These are phyloP conservation scores for Drosophila monieri DNA, from an alignment of 2,888 invertebrate species.

Conservation along the genomic window DNA sequence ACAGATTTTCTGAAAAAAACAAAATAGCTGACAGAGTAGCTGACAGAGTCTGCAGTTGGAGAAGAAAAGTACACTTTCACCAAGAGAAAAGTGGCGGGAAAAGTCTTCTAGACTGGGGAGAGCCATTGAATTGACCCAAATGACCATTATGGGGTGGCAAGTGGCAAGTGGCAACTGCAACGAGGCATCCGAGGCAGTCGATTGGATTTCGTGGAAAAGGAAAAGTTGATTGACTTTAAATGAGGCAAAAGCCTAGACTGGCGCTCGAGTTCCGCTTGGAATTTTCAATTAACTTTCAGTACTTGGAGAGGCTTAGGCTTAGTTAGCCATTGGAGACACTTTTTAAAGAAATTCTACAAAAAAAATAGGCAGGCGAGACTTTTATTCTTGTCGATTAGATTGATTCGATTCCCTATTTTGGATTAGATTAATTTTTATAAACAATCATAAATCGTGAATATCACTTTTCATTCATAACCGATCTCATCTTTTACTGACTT, in stretches of 20 bases:
- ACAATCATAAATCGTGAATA: slow-evolving; percentile 11
- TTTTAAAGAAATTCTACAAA: too few relatives aligned
- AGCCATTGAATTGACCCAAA: slow-evolving; percentile 77
- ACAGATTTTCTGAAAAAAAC: slow-evolving; percentile 2
- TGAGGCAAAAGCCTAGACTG: too few relatives aligned
- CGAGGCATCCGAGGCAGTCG: slow-evolving; percentile 8
- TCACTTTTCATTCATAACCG: slow-evolving; percentile 35
- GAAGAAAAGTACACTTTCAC: slow-evolving; percentile 67
- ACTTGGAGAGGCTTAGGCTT: not conserved
- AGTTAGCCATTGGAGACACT: too few relatives aligned
- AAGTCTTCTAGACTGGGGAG: slow-evolving; percentile 49
- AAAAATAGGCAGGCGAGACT: slow-evolving; percentile 8
- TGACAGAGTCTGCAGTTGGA: slow-evolving; percentile 26
- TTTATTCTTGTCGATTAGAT: slow-evolving; percentile 12
- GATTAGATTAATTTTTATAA: slow-evolving; percentile 11
- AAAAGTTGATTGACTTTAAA: slow-evolving; percentile 76
- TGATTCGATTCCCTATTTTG: slow-evolving; percentile 27
- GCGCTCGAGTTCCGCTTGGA: slow-evolving; percentile 58
- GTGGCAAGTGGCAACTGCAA: slow-evolving; percentile 27
- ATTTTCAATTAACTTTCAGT: slow-evolving; percentile 22
- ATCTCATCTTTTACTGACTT: slow-evolving; percentile 40
- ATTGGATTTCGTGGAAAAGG: slow-evolving; percentile 71
- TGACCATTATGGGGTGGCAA: slow-evolving; percentile 59
- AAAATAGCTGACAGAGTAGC: slow-evolving; percentile 33
- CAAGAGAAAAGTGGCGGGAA: slow-evolving; percentile 39